Base-by-base conservation (phyloP, 2,113 vertebrate species). In the Lates calcarifer region DNA sequence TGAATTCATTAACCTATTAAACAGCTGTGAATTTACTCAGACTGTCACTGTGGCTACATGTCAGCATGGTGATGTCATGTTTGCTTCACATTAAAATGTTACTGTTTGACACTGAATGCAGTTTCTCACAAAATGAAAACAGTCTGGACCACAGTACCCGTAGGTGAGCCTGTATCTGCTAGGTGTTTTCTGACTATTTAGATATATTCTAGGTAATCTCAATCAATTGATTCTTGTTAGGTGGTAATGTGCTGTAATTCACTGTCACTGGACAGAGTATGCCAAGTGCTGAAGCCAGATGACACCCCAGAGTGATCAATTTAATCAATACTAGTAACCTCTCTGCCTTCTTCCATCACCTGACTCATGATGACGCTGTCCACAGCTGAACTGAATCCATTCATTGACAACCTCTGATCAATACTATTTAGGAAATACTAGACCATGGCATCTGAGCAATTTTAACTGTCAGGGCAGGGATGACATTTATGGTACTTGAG, bases 351-450 rank as follows among this genome's bases (percentile, higher is more conserved):
- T 62, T 66, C 49, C 49, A 29, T 53, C 57, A 26, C 55, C 80
- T 61, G 51, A 58, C 55, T 77, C 24, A 75, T 66, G 41, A 62
- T 26, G 20, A 62, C 58, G 51, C n/a, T 58, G 8, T 63, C 22
- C 64, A 67, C 63, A 78, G 35, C 67, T 55, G n/a, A 56, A 73
- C 8, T 60, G 4, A 68, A 74, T 84, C 65, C 11, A 68, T 81
- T 51, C 62, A 84, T 81, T 57, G 75, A 83, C 24, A 43, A 39
- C 28, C 24, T 12, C 1, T 13, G 13, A 76, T 89, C 77, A 76
- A 82, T 80, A 47, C 20, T 62, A 39, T 73, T 81, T 49, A 74
- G 24, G 51, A 56, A 70, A 67, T 29, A 41, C 56, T 57, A 26
- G 41, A 11, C 35, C 68, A 69, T 39, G 61, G 31, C n/a, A 57